Evolutionary conservation across 2,888 invertebrate species (phyloP).

Genomic region (Conistra vaccinii): DNA sequence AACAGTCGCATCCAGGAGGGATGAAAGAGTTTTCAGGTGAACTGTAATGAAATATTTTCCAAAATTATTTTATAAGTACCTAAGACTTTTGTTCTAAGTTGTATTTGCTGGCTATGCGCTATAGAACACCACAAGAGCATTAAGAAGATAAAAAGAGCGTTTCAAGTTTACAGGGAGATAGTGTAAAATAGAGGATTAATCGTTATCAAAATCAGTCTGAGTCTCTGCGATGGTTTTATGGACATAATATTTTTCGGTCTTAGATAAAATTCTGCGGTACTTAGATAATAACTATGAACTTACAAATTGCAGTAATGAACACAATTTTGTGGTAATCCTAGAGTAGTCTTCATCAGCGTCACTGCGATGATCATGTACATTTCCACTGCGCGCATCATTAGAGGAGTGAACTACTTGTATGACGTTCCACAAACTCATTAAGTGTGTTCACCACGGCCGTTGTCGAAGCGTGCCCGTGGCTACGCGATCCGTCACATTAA

Average conservation of each 20-base stretch:
- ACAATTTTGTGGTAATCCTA: conserved; percentile 46
- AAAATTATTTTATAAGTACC: not conserved
- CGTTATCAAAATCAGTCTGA: not conserved
- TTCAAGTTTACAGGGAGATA: not conserved
- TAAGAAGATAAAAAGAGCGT: not conserved
- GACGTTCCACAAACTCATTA: conserved; percentile 64
- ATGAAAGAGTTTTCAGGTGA: conserved; percentile 25
- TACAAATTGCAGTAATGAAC: conserved; percentile 55
- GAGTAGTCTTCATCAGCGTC: conserved; percentile 24
- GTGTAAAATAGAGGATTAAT: not conserved
- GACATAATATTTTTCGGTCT: conserved; percentile 3
- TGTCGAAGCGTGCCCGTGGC: conserved; percentile 65
- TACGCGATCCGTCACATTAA: conserved; percentile 65
- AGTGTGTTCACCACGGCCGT: conserved; percentile 56
- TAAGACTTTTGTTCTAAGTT: not conserved
- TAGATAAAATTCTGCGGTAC: not conserved
- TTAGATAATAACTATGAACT: conserved; percentile 11
- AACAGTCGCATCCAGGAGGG: conserved; percentile 50
- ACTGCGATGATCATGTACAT: conserved; percentile 51
- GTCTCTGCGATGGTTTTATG: not conserved
- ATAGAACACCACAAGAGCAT: not conserved
- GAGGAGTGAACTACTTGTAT: conserved; percentile 39
- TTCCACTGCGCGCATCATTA: conserved; percentile 50
- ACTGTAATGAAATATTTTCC: conserved; percentile 47
- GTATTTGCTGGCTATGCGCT: not conserved